Percentiles rank a stretch among this genome's conserved stretches.
Conservation (phyloP, 2,113 vertebrate genomes). For the Probosciger aterrimus region DNA sequence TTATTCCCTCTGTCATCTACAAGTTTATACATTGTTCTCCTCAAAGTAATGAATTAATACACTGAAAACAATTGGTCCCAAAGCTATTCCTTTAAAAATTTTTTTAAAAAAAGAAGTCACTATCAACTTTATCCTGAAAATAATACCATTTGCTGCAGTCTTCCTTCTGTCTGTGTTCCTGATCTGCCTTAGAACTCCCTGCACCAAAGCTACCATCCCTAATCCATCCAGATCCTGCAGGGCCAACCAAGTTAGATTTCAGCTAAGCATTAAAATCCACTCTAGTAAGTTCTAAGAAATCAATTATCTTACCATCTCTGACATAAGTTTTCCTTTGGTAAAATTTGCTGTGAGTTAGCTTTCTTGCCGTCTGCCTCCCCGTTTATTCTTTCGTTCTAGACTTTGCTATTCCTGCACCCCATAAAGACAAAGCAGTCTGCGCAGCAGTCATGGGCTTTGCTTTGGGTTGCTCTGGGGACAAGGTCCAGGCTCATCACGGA, state of each 20-base stretch:
- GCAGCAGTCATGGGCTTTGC: neutral
- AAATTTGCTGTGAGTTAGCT: neutral
- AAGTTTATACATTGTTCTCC: neutral
- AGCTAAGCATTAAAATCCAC: neutral
- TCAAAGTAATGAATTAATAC: neutral
- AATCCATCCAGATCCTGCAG: neutral
- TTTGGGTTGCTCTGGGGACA: neutral
- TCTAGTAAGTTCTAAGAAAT: neutral
- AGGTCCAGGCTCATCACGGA: neutral
- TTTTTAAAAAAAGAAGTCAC: neutral
- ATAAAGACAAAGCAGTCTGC: rapidly evolving
- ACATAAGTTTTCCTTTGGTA: neutral
- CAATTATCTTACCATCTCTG: neutral
- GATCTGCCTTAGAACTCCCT: neutral
- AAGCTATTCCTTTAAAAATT: neutral
- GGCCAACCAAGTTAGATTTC: neutral
- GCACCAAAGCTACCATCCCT: neutral
- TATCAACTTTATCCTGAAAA: neutral
- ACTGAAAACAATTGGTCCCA: neutral
- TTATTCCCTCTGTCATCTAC: neutral
- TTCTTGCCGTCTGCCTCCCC: neutral
- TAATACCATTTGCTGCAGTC: neutral
- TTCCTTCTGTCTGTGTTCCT: neutral
- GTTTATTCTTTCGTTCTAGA: neutral
- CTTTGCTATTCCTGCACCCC: neutral